Base-by-base conservation (phyloP, 1,140 invertebrate genomes). In the Zaprionus africanus region DNA sequence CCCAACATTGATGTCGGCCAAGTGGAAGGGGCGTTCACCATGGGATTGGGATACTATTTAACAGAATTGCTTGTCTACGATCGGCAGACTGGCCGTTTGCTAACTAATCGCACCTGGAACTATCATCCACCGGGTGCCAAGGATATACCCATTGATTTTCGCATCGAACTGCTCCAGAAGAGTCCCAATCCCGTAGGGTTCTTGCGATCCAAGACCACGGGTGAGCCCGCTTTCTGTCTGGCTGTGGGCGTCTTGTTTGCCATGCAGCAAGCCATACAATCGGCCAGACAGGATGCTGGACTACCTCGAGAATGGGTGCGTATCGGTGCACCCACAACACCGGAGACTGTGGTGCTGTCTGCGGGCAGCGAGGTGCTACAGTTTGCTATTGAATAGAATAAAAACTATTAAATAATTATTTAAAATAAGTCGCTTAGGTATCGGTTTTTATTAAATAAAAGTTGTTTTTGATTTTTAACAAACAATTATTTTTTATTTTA, bases 141-240 rank as follows among this genome's bases (percentile, higher is more conserved):
- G 84, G 97, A 98, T 84, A 97, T 98, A 74, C 97, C 97, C 1
- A 94, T 96, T 2, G 96, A 98, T 93, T 96, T 97, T 76, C 94
- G 96, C 51, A 94, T 98, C n/a, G 94, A 95, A 31, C 93, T 98
- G 31, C 93, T 95, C 38, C 95, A 95, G 81, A 96, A 97, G 90
- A 94, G 94, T 17, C 94, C 95, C 38, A 96, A 97, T 88, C 94
- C 94, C 0, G 83, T 94, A 5, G 95, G 95, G n/a, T 94, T 97
- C 13, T 91, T 97, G 4, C 94, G 96, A 15, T 96, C 96, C 0
- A 98, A 97, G 95, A 96, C 96, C 7, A 95, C 95, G 60, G 96
- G 96, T n/a, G 97, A 98, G 90, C 96, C 97, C 3, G 95, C 97
- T 2, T 76, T 97, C 3, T 96, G 96, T 80, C 93, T 97, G 90